Percentiles rank a stretch among this genome's conserved stretches.
These are phyloP conservation scores for Ericerus pela DNA, from an alignment of 1,140 invertebrate species.

Conservation along the genomic window DNA sequence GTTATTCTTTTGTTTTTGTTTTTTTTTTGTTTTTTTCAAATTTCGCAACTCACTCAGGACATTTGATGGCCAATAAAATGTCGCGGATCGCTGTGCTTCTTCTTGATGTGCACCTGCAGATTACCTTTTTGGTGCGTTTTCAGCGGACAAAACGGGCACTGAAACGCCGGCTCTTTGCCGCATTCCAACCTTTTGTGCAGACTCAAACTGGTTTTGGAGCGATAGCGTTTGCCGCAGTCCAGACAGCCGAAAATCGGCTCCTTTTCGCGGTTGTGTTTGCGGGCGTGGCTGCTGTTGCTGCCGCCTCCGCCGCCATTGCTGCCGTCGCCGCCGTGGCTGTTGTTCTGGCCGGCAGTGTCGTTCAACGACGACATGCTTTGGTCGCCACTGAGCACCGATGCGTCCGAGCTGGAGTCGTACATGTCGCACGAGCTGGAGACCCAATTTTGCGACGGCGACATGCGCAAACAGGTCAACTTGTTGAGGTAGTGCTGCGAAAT, in stretches of 20 bases:
- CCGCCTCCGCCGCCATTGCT: constrained; percentile 11
- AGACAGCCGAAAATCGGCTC: constrained; percentile 26
- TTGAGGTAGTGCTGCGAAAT: constrained; percentile 21
- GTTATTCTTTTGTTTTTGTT: no score
- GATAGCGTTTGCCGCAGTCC: constrained; percentile 34
- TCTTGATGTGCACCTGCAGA: constrained; percentile 33
- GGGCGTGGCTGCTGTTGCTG: constrained; percentile 11
- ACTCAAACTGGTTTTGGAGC: constrained; percentile 34
- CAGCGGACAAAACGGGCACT: constrained; percentile 36
- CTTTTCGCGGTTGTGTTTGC: constrained; percentile 18
- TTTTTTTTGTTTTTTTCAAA: no score
- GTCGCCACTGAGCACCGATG: constrained; percentile 4
- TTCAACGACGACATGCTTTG: background rate
- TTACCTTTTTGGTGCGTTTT: constrained; percentile 36
- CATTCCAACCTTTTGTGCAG: constrained; percentile 40
- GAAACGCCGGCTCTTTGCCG: constrained; percentile 38
- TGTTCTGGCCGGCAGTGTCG: constrained; percentile 10
- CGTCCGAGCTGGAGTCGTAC: constrained; percentile 18
- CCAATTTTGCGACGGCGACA: constrained; percentile 10
- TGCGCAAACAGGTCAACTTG: constrained; percentile 9
- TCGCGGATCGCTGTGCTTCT: constrained; percentile 27
- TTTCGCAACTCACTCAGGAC: no score
- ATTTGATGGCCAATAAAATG: constrained; percentile 16
- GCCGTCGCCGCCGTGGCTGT: constrained; percentile 1
- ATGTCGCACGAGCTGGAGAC: constrained; percentile 6